Base-by-base conservation (phyloP, 2,888 invertebrate genomes). In the Hecatera dysodea region DNA sequence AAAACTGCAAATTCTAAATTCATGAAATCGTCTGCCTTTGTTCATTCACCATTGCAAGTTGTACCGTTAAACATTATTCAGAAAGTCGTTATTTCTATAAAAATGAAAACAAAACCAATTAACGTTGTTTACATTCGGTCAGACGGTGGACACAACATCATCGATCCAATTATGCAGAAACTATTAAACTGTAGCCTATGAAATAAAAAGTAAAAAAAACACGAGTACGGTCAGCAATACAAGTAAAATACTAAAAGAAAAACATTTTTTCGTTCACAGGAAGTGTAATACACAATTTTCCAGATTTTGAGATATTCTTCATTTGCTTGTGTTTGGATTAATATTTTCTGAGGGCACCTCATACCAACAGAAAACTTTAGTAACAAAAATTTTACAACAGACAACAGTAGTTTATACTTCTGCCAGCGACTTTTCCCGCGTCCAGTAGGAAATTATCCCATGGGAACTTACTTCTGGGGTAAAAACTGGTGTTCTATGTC, bases 101-200 rank as follows among this genome's bases (percentile, higher is more conserved):
- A 36, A 33, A 64, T 15, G 11, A 11, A 11, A 44, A 24, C n/a
- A 46, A n/a, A 15, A 36, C 33, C 52, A 52, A 59, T 69, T 70
- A 70, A 22, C 12, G 55, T 9, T 61, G 39, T 55, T 71, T 61
- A 33, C 46, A 48, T 48, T 46, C n/a, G 17, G 15, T 29, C 53
- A 71, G 36, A 69, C 50, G 7, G 52, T 4, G 33, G 33, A 70
- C 22, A 50, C 22, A 57, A 69, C 39, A 55, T 61, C 53, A 46
- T 70, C 36, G 36, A 53, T 53, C 36, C 27, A 60, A 60, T 70
- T 60, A 60, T n/a, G 15, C 36, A 24, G 27, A 59, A 29, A 24
- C 52, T 46, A 12, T 29, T 27, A 19, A 5, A 44, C 7, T 56
- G 19, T 27, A 19, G 1, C 22, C 4, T 8, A 15, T 36, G 19